Conservation (phyloP, 2,888 invertebrate species). For the Pemphredon lugubris region DNA sequence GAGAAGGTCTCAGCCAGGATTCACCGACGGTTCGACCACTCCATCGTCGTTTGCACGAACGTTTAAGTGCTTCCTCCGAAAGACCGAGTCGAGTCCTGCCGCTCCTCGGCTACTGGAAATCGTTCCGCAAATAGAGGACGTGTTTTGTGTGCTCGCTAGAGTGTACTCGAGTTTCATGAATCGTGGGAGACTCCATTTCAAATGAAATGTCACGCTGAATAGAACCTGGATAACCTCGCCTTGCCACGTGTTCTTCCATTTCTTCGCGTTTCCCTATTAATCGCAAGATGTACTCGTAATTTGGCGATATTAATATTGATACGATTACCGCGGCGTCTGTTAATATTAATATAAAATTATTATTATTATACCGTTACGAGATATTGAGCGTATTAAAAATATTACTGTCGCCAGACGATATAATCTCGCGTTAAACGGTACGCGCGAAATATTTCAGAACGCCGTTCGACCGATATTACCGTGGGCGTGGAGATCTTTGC, state of each 20-base stretch:
- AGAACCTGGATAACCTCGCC: neutral
- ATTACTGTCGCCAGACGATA: too few relatives aligned
- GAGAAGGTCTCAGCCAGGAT: constrained; percentile 6
- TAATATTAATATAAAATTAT: too few relatives aligned
- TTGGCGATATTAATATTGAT: too few relatives aligned
- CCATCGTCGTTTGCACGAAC: constrained; percentile 25
- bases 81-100: constrained; percentile 7
- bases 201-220: neutral
- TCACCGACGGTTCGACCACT: constrained; percentile 16
- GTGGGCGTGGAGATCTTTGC: too few relatives aligned
- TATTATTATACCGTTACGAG: too few relatives aligned
- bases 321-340: too few relatives aligned
- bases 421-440: too few relatives aligned
- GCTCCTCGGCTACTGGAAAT: constrained; percentile 31
- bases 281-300: too few relatives aligned
- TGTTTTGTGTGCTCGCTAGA: constrained; percentile 30
- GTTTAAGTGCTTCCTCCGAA: constrained; percentile 36
- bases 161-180: constrained; percentile 3
- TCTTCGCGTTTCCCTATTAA: too few relatives aligned
- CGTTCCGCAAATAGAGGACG: constrained; percentile 50
- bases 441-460: too few relatives aligned
- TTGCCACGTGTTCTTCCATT: constrained; percentile 17
- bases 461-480: too few relatives aligned
- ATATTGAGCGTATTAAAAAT: too few relatives aligned
- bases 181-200: neutral